Base-by-base conservation (phyloP, 2,888 invertebrate genomes). In the Macrosiphum euphorbiae region DNA sequence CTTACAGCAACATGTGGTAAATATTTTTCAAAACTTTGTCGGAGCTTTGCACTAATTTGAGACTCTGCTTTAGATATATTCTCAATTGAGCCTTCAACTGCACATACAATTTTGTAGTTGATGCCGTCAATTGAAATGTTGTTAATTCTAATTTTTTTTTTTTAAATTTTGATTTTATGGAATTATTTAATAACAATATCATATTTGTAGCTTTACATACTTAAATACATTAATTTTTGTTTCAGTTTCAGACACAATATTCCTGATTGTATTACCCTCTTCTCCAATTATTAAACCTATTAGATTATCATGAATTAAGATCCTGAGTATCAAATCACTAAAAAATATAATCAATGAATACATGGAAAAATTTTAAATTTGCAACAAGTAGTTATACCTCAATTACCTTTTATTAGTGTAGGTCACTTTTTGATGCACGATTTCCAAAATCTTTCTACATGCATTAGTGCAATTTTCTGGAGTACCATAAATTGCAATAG, bases 221-320 rank as follows among this genome's bases (percentile, higher is more conserved):
- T 96, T 97, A 95, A 99, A 99, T 92, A 99, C 99, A 90, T 99
- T 99, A 95, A 99, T 99, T 96, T 98, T 99, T 7, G 99, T 98
- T 95, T 98, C 98, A 41, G 99, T 99, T 95, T 99, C 99, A 96
- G 99, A 98, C 99, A 99, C 99, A 95, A 99, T 99, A 96, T 98
- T 97, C 96, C 99, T 99, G 95, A 99, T 99, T 88, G 99, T 99
- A 96, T 98, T 98, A 91, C 99, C 99, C 95, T 98, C 98, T 96
- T 99, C 99, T 95, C 99, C 99, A 95, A 99, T 99, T 95, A 99
- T 99, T 95, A 99, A 97, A 87, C 99, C 99, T 96, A 99, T 99
- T 95, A 99, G 96, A 96, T 99, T 99, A 96, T 99, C 99, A 96
- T 99, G 99, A 95, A 99, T 99, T 95, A 99, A 97, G 95, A 99